A percentile compares a stretch with the other conserved stretches of the same genome.
These are phyloP conservation scores for Aselliscus stoliczkanus DNA, from an alignment of 2,797 vertebrate species.

Conservation along the genomic window DNA sequence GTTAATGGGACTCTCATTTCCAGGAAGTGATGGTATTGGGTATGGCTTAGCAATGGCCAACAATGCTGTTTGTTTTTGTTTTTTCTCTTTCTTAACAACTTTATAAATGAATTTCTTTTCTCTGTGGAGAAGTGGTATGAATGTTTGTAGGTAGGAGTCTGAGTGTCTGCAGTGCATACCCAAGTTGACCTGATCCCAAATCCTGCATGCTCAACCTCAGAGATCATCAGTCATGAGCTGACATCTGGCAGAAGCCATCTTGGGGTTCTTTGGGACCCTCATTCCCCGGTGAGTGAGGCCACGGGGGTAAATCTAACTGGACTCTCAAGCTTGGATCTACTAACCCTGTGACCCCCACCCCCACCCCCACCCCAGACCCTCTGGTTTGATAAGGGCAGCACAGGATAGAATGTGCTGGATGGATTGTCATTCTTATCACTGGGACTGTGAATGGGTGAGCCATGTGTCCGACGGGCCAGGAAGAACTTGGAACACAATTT, in stretches of 20 bases:
- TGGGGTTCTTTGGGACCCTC: background rate
- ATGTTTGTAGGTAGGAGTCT: background rate
- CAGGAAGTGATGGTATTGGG: background rate
- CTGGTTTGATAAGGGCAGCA: background rate
- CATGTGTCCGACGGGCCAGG: background rate
- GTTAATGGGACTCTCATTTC: background rate
- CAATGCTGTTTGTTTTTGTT: background rate
- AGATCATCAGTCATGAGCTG: background rate
- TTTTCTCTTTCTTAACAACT: background rate
- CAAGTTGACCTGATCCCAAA: background rate
- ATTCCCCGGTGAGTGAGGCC: background rate
- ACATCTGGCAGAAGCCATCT: background rate
- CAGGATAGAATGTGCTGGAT: background rate
- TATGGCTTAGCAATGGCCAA: background rate
- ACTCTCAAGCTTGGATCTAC: background rate
- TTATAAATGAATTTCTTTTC: background rate
- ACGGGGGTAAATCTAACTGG: background rate
- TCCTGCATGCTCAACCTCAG: background rate
- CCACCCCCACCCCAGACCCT: background rate
- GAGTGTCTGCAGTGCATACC: background rate
- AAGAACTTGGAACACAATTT: conserved; percentile 22
- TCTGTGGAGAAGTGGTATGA: background rate
- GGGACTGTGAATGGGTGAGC: background rate
- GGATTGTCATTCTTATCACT: background rate
- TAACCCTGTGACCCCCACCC: background rate